Base-by-base conservation (phyloP, 92 coral and sea anemone species). In the Porites lobata region DNA sequence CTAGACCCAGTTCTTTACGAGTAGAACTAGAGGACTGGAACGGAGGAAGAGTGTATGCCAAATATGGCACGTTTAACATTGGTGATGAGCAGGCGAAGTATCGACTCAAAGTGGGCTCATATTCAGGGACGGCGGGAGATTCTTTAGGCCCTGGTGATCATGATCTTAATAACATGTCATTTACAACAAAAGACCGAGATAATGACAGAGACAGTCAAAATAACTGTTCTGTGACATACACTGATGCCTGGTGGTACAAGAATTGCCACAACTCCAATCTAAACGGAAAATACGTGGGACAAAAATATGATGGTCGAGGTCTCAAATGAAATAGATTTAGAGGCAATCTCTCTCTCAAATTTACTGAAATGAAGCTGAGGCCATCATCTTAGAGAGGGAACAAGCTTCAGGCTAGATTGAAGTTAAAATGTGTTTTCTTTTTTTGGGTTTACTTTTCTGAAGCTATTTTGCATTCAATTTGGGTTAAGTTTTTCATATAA, bases 161-260 rank as follows among this genome's bases (percentile, higher is more conserved):
- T 32, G 38, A 32, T 32, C 38, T 32, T 32, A 32, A 32, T 2
- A 32, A 32, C 38, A 32, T 32, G 38, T 4, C 43, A 3, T 38
- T 38, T 38, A 38, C 43, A 3, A 38, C 43, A 38, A 38, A 38
- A 38, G 43, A 38, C 43, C 5, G 43, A 3, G 22, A 21, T 21
- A 21, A 21, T 21, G 22, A 24, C 26, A 24, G 26, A 24, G 0
- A 1, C 1, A 24, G 26, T 24, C 0, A 24, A 12, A 6, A 0
- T 0, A 75, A 14, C 75, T 76, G 89, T 43, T 77, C 89, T 76
- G 61, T 12, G 1, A 0, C 0, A 9, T 50, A 0, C 54, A 75
- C 72, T 9, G 89, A 83, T 29, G 89, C 89, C 75, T 85, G 89
- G 89, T 85, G 89, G 89, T 85, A 61, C 83, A 5, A 9, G 0